Evolutionary conservation across 2,888 invertebrate species (phyloP), one percentile per base, ranked within the genome.

Genomic region (Octodonta nipae): DNA sequence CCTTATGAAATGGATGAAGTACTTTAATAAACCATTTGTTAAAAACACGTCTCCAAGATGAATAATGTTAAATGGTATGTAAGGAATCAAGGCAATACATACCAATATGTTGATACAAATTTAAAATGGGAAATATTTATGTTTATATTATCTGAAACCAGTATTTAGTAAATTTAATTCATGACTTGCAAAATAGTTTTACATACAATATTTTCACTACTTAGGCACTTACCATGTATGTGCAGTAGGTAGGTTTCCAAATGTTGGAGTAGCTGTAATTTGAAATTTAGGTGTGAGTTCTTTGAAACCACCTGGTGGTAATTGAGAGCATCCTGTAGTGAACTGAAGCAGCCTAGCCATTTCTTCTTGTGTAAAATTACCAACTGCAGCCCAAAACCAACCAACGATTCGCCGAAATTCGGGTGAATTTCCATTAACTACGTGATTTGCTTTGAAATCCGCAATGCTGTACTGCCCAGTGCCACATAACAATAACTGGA

Each of bases 341-440:
- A 92, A 92, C 66, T 92, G 92, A 51, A 89, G 67, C 49, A 93
- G 68, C 22, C 91, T 66, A 2, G 91, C 91, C 75, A 92, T 86
- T 67, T 92, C 91, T 57, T 89, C 86, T 62, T 76, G 83, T 36
- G 83, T 84, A 59, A 91, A 87, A 63, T 85, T 84, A 43, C 80
- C 78, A 20, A 89, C 76, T 13, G 86, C 84, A 0, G 85, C 83
- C 87, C 87, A 88, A 61, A 87, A 87, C 86, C 87, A 87, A 44
- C 81, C 81, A 37, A 91, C 69, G 32, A 87, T 78, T 41, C 86
- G 75, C 36, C 81, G 72, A 64, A 89, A 89, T 52, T 85, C 85
- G 6, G 80, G 68, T 38, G 85, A 73, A 53, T 73, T 74, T 2
- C 88, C 88, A 54, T 81, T 79, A 36, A 86, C 77, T 43, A 82